These are phyloP conservation scores for Meloidogyne floridensis DNA, from an alignment of 1,140 invertebrate species.

Conservation along the genomic window DNA sequence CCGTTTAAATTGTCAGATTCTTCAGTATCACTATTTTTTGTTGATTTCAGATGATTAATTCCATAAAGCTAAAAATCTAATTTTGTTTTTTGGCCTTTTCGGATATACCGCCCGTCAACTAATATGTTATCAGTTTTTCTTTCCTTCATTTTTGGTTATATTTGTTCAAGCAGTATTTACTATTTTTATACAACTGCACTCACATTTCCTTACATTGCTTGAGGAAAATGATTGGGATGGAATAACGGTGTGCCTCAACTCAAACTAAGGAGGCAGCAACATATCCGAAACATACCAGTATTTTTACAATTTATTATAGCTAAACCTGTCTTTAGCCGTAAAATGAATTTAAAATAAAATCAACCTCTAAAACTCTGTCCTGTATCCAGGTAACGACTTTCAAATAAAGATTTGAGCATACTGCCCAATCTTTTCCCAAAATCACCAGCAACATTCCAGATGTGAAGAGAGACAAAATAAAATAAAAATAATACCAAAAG, in stretches of 20 bases:
- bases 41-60: slow-evolving; percentile 5
- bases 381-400: slow-evolving; percentile 32
- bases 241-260: too few species aligned
- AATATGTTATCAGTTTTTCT: too few species aligned
- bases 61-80: slow-evolving; percentile 19
- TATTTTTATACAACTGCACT: too few species aligned
- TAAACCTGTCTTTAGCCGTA: not conserved
- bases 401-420: slow-evolving; percentile 30
- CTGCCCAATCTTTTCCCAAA: slow-evolving; percentile 33
- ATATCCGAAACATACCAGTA: too few species aligned
- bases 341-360: slow-evolving; percentile 10
- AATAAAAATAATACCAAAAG: slow-evolving; percentile 32
- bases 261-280: too few species aligned
- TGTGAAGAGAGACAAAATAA: slow-evolving; percentile 27
- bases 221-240: too few species aligned
- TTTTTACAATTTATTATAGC: too few species aligned
- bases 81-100: not conserved
- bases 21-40: slow-evolving; percentile 15
- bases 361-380: slow-evolving; percentile 27
- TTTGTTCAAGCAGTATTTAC: too few species aligned
- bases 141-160: too few species aligned
- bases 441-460: slow-evolving; percentile 37
- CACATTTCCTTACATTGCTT: too few species aligned
- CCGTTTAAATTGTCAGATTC: slow-evolving; percentile 3
- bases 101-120: too few species aligned